Percentiles rank a stretch among this genome's conserved stretches.
Conservation (phyloP, 2,113 vertebrate genomes). For the Sardina pilchardus region DNA sequence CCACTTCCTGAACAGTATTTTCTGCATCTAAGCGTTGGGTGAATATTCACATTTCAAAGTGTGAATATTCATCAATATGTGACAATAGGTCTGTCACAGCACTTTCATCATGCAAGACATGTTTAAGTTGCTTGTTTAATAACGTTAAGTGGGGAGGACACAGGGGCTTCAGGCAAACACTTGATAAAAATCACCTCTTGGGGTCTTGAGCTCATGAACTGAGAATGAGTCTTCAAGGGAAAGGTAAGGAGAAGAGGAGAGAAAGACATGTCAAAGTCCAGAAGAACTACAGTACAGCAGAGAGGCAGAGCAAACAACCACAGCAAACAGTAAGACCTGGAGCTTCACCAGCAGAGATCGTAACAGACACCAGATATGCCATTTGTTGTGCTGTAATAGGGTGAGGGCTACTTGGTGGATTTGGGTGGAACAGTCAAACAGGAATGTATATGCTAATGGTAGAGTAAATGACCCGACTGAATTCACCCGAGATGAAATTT, state of each 20-base stretch:
- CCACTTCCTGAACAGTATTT: neutral
- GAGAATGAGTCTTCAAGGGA: constrained; percentile 93
- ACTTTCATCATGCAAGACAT: constrained; percentile 41
- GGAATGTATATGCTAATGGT: constrained; percentile 20
- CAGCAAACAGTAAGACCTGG: neutral
- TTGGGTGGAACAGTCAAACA: neutral
- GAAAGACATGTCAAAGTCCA: constrained; percentile 47
- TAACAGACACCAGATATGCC: constrained; percentile 46
- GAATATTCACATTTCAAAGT: neutral
- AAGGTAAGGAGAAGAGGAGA: constrained; percentile 70
- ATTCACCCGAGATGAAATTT: neutral
- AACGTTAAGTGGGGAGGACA: constrained; percentile 40
- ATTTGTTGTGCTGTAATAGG: constrained; percentile 65
- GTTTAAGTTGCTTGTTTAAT: neutral
- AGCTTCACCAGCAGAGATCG: constrained; percentile 33
- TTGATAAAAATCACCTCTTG: constrained; percentile 96
- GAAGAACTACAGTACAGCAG: neutral
- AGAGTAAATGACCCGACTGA: neutral
- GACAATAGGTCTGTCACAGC: constrained; percentile 32
- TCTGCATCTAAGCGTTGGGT: neutral
- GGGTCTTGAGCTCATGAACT: constrained; percentile 98
- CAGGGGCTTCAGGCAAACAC: constrained; percentile 64
- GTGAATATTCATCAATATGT: neutral
- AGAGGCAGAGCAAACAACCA: neutral
- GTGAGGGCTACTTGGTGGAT: neutral